Conservation (phyloP, 2,113 vertebrate species). For the Osmerus mordax region DNA sequence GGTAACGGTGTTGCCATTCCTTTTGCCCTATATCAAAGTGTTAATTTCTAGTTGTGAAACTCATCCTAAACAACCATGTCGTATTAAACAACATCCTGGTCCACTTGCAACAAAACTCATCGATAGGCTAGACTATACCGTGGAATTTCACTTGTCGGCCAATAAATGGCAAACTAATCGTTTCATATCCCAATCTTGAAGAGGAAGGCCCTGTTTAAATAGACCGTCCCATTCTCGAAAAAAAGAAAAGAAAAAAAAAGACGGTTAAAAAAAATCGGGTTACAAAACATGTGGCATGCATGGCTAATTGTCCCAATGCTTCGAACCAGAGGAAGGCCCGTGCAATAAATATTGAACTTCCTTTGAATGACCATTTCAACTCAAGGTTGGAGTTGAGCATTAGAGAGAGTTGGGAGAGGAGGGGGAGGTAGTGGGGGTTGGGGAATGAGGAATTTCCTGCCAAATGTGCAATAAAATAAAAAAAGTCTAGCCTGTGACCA, state of each 20-base stretch:
- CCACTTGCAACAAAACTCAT: too few species aligned
- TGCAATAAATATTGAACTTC: too few species aligned
- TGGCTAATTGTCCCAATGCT: background rate
- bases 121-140: too few species aligned
- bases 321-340: background rate
- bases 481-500: slow-evolving; percentile 60
- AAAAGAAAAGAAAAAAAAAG: background rate
- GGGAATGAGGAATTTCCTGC: slow-evolving; percentile 78
- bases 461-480: slow-evolving; percentile 78
- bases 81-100: too few species aligned
- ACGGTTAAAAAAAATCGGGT: background rate
- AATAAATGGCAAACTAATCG: too few species aligned
- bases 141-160: too few species aligned
- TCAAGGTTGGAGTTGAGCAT: slow-evolving; percentile 62
- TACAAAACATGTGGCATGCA: background rate
- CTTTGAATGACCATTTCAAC: background rate
- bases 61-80: too few species aligned
- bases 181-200: too few species aligned
- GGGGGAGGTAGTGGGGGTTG: slow-evolving; percentile 54
- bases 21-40: too few species aligned
- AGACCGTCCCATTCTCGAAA: background rate
- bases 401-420: slow-evolving; percentile 57
- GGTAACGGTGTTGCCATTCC: too few species aligned
- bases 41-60: too few species aligned
- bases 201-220: too few species aligned